These are phyloP conservation scores for Trachops cirrhosus DNA, from an alignment of 2,797 vertebrate species.

Conservation along the genomic window DNA sequence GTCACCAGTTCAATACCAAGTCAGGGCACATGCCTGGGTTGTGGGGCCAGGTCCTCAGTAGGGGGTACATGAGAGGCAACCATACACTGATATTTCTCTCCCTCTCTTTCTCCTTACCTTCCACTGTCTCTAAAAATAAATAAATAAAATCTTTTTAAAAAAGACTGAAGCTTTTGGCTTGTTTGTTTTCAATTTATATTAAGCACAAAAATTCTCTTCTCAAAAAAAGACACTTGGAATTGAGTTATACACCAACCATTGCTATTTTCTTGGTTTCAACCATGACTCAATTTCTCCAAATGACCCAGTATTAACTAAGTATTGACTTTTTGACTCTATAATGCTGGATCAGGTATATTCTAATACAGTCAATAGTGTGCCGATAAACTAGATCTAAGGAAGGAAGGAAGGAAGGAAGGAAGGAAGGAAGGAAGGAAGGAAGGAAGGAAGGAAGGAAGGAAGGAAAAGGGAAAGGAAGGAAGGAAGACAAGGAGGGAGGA, in stretches of 20 bases:
- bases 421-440: too few species aligned
- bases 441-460: background rate
- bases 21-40: too few species aligned
- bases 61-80: too few species aligned
- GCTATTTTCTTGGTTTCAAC: background rate
- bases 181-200: background rate
- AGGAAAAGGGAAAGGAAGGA: background rate
- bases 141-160: too few species aligned
- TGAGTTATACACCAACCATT: background rate
- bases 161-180: background rate
- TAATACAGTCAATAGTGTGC: background rate
- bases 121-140: too few species aligned
- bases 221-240: background rate
- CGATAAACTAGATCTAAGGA: background rate
- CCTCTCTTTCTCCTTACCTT: too few species aligned
- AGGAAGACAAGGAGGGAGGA: too few species aligned
- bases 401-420: too few species aligned
- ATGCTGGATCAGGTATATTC: background rate
- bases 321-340: background rate
- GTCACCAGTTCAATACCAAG: too few species aligned
- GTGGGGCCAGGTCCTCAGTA: too few species aligned
- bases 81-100: too few species aligned
- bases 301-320: background rate
- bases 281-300: background rate
- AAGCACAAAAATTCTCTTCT: background rate